phyloP scores from a whole-genome alignment of 1,140 invertebrate species.

The Aphelenchoides fujianensis region DNA sequence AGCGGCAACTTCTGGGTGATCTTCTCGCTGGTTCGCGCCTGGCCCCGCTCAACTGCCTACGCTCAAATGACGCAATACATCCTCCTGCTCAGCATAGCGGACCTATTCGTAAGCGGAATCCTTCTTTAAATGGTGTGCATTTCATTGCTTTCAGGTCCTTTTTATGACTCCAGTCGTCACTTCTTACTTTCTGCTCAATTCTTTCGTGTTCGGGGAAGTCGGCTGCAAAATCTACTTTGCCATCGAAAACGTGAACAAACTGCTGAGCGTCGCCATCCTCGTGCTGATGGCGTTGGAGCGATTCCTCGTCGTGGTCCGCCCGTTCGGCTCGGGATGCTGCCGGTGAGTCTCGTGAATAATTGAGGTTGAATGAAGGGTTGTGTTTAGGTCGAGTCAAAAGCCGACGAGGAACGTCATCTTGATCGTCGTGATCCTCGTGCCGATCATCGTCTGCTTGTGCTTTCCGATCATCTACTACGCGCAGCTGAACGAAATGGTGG shows the following conservation, averaged over 20 bases:
- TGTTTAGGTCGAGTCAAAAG: constrained; percentile 24
- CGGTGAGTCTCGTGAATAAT: constrained; percentile 29
- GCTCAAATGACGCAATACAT: constrained; percentile 49
- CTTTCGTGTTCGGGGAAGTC: constrained; percentile 31
- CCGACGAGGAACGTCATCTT: constrained; percentile 32
- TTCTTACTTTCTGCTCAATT: constrained; percentile 35
- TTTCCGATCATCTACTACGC: constrained; percentile 55
- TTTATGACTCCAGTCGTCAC: constrained; percentile 50
- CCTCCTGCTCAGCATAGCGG: constrained; percentile 41
- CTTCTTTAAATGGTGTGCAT: neutral
- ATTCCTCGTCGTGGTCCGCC: constrained; percentile 48
- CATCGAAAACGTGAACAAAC: constrained; percentile 52
- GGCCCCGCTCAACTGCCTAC: constrained; percentile 35
- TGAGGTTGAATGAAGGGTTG: neutral
- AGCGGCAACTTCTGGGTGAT: constrained; percentile 52
- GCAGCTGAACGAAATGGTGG: constrained; percentile 11
- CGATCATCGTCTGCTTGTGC: constrained; percentile 39
- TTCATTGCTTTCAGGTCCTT: constrained; percentile 40
- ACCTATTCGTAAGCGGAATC: constrained; percentile 45
- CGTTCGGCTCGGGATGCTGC: constrained; percentile 41
- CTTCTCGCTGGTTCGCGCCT: constrained; percentile 32
- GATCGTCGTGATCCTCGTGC: constrained; percentile 36
- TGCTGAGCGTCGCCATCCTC: constrained; percentile 52
- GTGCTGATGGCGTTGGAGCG: constrained; percentile 50
- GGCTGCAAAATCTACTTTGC: constrained; percentile 54